Evolutionary conservation across 2,113 vertebrate species (phyloP), one percentile per base, ranked within the genome.

Genomic region (Lophotis ruficrista): DNA sequence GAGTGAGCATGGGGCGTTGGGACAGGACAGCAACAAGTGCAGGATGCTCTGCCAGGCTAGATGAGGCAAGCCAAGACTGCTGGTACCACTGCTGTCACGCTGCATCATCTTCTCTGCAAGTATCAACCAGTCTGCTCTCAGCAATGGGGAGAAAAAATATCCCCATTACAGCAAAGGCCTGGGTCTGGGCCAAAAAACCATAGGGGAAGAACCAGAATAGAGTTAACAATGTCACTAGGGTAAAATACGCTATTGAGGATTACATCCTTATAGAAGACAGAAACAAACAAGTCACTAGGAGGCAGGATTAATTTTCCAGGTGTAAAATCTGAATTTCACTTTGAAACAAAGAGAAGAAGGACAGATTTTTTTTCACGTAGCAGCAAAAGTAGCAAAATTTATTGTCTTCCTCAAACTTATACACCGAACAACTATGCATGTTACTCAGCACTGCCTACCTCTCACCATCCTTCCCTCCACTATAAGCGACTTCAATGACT

Each of bases 1-100:
- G 16, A 47, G 37, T 4, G 18, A 65, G 51, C 43, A 12, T 3
- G 12, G 27, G 13, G 22, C 20, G 38, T 37, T 0, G 0, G 24
- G 37, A 70, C 6, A 4, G 43, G 25, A 86, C 7, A 75, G 43
- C 54, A 47, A 21, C 17, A 28, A 51, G 25, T 3, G 2, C 23
- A 37, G 47, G 28, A 35, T 23, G 38, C 35, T 64, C 31, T 62
- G 57, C 15, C 5, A 0, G 14, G 19, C 1, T 0, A 38, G 35
- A 45, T 0, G 1, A 54, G 11, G 31, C 20, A 50, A 43, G 41
- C 27, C 71, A 56, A 50, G 53, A 48, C 22, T 1, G 0, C n/a
- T 60, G 65, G 57, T 85, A 41, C 35, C 48, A 35, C 48, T 4
- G 7, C 48, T 2, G 1, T 41, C 41, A 43, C 31, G 14, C 33